Evolutionary conservation across 2,113 vertebrate genomes (phyloP), one percentile per base, ranked within the genome.

Genomic region (Trachemys scripta): DNA sequence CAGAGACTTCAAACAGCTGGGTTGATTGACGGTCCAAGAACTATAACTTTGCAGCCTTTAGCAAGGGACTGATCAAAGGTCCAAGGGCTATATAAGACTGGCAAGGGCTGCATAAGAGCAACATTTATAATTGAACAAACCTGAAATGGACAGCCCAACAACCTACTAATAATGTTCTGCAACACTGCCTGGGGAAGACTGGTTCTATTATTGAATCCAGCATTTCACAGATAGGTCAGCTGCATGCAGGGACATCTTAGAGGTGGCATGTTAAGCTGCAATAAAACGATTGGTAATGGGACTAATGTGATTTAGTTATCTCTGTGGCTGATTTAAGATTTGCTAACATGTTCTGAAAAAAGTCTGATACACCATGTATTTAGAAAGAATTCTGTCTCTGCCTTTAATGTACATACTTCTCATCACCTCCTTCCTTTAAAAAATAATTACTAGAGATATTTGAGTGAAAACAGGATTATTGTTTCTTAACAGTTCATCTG

Each of bases 191-290:
- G 89, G 88, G 91, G 24, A 56, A 88, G 10, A 7, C 42, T 69
- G 27, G 27, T 62, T 88, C 72, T 78, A n/a, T 4, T 35, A 59
- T 17, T 90, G 54, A 94, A 92, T 83, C 29, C 75, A 96, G 49
- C 53, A 95, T 85, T 95, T 96, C 88, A 93, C 62, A 87, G 80
- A 29, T 11, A 85, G 85, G 91, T 45, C 50, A 96, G 50, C 88
- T 14, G 75, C 45, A 29, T 51, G 35, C 12, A 85, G 88, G 14
- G 11, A 56, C 80, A 62, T 12, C 84, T 31, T 81, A 87, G 51
- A 82, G 59, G 35, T 0, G 0, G n/a, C 51, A 25, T 76, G 20
- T 47, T 54, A 92, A 93, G 7, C 51, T 85, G 80, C 24, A 88
- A 27, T 47, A 42, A 47, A 81, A 53, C 4, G 25, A 96, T 76